These are phyloP conservation scores for Copidosoma floridanum DNA, from an alignment of 1,140 invertebrate species.

Conservation along the genomic window DNA sequence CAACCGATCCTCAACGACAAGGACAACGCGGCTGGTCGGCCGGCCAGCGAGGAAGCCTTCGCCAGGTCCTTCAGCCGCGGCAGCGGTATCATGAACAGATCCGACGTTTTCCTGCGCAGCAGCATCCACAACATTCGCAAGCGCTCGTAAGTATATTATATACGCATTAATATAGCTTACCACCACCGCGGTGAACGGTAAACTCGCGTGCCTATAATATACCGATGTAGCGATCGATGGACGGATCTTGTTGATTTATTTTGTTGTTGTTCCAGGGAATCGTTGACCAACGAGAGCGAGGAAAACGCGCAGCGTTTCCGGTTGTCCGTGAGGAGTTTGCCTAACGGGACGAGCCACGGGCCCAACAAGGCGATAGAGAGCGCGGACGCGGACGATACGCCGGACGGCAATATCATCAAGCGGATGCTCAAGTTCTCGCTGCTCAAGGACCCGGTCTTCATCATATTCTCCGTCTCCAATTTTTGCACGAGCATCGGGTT, in stretches of 20 bases:
- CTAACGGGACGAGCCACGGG: slow-evolving; percentile 31
- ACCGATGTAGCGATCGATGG: slow-evolving; percentile 3
- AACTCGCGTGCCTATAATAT: slow-evolving; percentile 9
- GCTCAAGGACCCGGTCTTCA: slow-evolving; percentile 81
- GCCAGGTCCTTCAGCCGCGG: slow-evolving; percentile 44
- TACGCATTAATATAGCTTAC: too few relatives aligned
- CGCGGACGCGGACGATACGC: slow-evolving; percentile 50
- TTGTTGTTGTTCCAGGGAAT: slow-evolving; percentile 32
- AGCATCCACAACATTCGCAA: slow-evolving; percentile 68
- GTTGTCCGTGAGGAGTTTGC: slow-evolving; percentile 33
- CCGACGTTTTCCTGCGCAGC: slow-evolving; percentile 85
- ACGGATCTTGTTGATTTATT: slow-evolving; percentile 2
- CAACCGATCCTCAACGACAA: slow-evolving; percentile 61
- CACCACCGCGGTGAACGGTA: too few relatives aligned
- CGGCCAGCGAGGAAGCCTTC: slow-evolving; percentile 6
- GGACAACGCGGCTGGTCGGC: slow-evolving; percentile 41
- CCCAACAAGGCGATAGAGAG: slow-evolving; percentile 55
- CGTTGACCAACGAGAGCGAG: slow-evolving; percentile 28
- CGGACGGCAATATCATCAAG: slow-evolving; percentile 62
- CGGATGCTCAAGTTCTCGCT: slow-evolving; percentile 85
- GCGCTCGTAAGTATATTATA: slow-evolving; percentile 38
- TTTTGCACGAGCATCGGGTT: slow-evolving; percentile 96
- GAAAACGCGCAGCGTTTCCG: slow-evolving; percentile 25
- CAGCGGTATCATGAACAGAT: slow-evolving; percentile 77
- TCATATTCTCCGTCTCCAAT: slow-evolving; percentile 90